Evolutionary conservation across 2,797 vertebrate species (phyloP), one percentile per base, ranked within the genome.

Genomic region (Arnoldichthys spilopterus): DNA sequence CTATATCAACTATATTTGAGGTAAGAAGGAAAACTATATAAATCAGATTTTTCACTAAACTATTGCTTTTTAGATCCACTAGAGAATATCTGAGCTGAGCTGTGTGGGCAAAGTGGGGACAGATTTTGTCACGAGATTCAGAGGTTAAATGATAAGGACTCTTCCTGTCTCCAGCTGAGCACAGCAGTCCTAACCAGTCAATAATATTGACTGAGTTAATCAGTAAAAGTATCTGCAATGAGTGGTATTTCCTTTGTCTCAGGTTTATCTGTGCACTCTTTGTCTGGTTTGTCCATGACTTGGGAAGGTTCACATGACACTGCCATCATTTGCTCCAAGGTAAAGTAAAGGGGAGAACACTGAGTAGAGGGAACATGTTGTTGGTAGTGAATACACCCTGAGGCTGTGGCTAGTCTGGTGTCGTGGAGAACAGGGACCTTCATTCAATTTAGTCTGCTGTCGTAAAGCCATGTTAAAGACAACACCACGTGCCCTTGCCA

Each of bases 381-480:
- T n/a, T 34, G 28, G 64, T 77, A 30, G 8, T 18, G 49, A 80
- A 59, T 53, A 79, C 53, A 62, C 62, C 77, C 74, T 45, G 47
- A 67, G 63, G 80, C 76, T 4, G 30, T 76, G 63, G 24, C 24
- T 26, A 74, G 63, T 82, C 54, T 68, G 62, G 76, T 53, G 15
- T 51, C 18, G 51, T 49, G 72, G 62, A 77, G 69, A 82, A 82
- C 74, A 49, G 56, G 64, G 77, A 56, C 43, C 6, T 75, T 81
- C 63, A 77, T 61, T 77, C 53, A 78, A 69, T 59, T 68, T 6
- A 62, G 26, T 61, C 53, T 72, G 73, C 49, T 75, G 59, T 34
- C 43, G 77, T 76, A 73, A 61, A 66, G 62, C 68, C 71, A 68
- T 62, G 80, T 82, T 82, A 76, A 70, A 82, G 34, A 20, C 61